phyloP scores from a whole-genome alignment of 2,797 vertebrate genomes.

The Rhincodon typus region DNA sequence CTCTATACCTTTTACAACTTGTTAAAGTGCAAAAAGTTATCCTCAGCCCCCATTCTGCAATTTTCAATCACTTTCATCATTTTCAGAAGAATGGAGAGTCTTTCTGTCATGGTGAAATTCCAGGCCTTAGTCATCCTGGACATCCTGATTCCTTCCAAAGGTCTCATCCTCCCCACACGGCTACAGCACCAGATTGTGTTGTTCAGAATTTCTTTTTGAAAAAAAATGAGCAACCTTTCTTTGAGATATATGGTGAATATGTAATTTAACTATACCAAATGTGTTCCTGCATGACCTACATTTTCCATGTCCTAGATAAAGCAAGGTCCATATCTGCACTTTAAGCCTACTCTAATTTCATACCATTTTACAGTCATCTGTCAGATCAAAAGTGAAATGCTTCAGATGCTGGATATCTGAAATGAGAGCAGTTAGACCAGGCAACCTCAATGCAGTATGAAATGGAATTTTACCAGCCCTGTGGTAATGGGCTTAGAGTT shows the following conservation, averaged over 20 bases:
- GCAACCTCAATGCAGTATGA: neutral
- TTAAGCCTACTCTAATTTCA: neutral
- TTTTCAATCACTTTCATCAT: no score
- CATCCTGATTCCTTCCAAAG: neutral
- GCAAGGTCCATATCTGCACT: neutral
- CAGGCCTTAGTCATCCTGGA: neutral
- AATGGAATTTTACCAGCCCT: neutral
- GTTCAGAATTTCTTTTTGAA: neutral
- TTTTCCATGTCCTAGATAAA: neutral
- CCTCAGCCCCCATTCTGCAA: no score
- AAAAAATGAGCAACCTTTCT: neutral
- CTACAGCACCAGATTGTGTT: neutral
- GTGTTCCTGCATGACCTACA: neutral
- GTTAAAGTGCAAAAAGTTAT: no score
- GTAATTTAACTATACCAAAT: neutral
- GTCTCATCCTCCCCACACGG: no score
- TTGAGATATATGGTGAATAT: neutral
- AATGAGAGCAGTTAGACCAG: neutral
- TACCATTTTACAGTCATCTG: neutral
- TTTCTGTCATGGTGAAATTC: no score
- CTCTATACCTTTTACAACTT: no score
- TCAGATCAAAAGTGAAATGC: neutral
- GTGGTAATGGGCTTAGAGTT: neutral
- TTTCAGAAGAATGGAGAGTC: no score
- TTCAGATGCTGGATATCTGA: neutral